Base-by-base conservation (phyloP, 2,113 vertebrate genomes). In the Meles meles region DNA sequence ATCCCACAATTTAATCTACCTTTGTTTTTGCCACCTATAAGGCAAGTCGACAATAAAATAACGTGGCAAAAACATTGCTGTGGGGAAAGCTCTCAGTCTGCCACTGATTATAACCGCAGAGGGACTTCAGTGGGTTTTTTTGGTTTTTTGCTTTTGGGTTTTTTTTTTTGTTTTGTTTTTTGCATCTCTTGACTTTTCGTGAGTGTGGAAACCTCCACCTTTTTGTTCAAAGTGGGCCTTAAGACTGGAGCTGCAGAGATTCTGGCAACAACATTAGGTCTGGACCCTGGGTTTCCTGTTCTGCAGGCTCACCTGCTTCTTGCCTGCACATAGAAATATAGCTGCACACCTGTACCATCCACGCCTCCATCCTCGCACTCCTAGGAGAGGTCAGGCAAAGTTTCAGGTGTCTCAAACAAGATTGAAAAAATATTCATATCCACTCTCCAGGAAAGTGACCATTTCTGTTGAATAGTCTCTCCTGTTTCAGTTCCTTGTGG, bases 1-100 rank as follows among this genome's bases (percentile, higher is more conserved):
- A 63, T 52, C 52, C 42, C 65, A 65, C 31, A 47, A 9, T 95
- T 95, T 92, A 49, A 88, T 37, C 29, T 82, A 29, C 21, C n/a
- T 63, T 76, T 90, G 37, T 37, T 59, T 91, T 79, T 94, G 27
- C 89, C 20, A 55, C 20, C 84, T 17, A 1, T 13, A 61, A 49
- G 47, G 42, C 1, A 14, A 8, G 25, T 39, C 18, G 49, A 69
- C 71, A 47, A 31, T 37, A 18, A 83, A 55, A 77, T 63, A 57
- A 67, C 65, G 13, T n/a, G 79, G 74, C 59, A 74, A 57, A 85
- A 47, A 82, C 6, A 11, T 55, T 39, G 86, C 47, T 21, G 0
- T 71, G 14, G 81, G 31, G 63, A 59, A 52, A 86, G 4, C 18
- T 34, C 21, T 49, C n/a, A n/a, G 31, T 12, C 7, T 14, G 2